Evolutionary conservation across 2,888 invertebrate species (phyloP).

Genomic region (Drosophila tripunctata): DNA sequence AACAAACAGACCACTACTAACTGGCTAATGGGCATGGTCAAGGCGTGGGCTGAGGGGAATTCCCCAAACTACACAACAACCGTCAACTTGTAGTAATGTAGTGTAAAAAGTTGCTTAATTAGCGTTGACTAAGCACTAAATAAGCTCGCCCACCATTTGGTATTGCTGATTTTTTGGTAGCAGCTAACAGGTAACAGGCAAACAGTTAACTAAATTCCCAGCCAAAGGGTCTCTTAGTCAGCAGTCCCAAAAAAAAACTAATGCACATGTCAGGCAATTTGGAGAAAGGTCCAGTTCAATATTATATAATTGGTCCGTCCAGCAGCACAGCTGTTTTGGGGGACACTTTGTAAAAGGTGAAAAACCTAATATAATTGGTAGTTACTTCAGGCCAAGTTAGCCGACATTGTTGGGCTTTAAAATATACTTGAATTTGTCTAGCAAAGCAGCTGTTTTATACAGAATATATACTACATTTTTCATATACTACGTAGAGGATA

Average conservation of each 20-base stretch:
- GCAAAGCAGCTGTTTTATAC: too few species aligned
- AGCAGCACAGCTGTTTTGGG: constrained; percentile 29
- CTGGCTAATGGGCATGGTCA: neutral
- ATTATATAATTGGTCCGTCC: constrained; percentile 22
- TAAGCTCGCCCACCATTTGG: constrained; percentile 18
- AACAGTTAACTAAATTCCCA: too few species aligned
- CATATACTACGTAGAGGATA: too few species aligned
- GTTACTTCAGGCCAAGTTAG: neutral
- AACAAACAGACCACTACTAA: constrained; percentile 11
- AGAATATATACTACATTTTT: too few species aligned
- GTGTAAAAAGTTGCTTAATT: constrained; percentile 64
- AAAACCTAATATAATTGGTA: constrained; percentile 1
- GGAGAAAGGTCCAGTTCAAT: constrained; percentile 17
- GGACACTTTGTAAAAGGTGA: neutral
- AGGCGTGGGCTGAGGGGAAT: constrained; percentile 6
- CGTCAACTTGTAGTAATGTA: constrained; percentile 16
- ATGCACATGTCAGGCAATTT: constrained; percentile 42
- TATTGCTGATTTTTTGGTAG: too few species aligned
- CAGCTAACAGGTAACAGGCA: too few species aligned
- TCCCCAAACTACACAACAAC: too few species aligned
- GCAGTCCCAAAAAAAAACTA: constrained; percentile 1
- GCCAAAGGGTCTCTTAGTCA: neutral
- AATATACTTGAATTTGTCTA: neutral
- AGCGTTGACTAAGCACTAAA: constrained; percentile 31
- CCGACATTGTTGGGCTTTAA: neutral